Evolutionary conservation across 2,113 vertebrate species (phyloP).

Genomic region (Anser brachyrhynchus): DNA sequence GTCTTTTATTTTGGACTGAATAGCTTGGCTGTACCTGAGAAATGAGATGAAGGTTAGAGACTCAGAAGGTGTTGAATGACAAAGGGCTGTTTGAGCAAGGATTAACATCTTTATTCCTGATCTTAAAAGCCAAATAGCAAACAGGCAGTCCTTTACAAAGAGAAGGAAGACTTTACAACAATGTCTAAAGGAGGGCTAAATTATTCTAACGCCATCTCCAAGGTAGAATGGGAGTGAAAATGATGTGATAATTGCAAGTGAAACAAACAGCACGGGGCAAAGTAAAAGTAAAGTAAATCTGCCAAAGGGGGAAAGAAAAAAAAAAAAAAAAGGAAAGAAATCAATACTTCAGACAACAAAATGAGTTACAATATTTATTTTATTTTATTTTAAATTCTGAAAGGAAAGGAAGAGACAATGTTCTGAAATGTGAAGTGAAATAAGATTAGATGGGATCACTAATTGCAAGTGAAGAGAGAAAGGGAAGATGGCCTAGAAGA

Average conservation of each 20-base stretch:
- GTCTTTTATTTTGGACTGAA: not conserved
- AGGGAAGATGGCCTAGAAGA: not conserved
- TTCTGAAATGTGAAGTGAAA: not conserved
- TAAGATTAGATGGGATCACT: not conserved
- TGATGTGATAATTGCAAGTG: not conserved
- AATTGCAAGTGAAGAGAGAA: not conserved
- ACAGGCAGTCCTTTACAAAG: not conserved
- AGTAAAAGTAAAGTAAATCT: not conserved
- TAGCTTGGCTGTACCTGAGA: not conserved
- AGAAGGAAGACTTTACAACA: not conserved
- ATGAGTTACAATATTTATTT: not conserved
- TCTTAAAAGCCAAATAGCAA: not conserved
- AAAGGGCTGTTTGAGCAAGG: not conserved
- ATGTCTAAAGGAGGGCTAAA: not conserved
- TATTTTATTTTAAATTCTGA: not conserved
- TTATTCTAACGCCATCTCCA: fast-evolving
- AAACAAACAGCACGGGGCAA: not conserved
- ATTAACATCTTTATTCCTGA: not conserved
- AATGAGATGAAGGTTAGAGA: not conserved
- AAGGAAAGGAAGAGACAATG: not conserved
- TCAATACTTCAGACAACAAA: not conserved
- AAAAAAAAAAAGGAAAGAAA: not conserved
- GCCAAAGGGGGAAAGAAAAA: not conserved
- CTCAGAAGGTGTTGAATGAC: not conserved
- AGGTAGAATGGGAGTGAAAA: not conserved